A percentile compares a stretch with the other conserved stretches of the same genome.
Conservation (phyloP, 2,888 invertebrate genomes). For the Aquatica leii region DNA sequence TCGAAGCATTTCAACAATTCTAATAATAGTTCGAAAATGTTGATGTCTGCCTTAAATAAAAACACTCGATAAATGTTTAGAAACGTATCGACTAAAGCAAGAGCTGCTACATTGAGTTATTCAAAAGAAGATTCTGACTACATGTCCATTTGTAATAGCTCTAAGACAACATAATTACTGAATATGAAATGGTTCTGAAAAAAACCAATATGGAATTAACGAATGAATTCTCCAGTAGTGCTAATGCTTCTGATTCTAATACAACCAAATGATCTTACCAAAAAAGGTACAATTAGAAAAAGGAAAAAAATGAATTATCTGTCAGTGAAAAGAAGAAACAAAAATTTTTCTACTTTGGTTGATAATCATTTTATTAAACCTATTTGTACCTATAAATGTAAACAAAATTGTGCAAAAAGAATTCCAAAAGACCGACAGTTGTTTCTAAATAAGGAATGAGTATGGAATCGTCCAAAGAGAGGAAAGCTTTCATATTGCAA, state of each 20-base stretch:
- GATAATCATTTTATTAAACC: conserved; percentile 1
- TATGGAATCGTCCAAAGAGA: conserved; percentile 1
- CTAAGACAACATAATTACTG: background rate
- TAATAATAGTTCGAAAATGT: conserved; percentile 1
- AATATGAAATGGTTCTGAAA: background rate
- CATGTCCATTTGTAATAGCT: background rate
- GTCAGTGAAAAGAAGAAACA: no score
- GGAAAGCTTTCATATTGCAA: conserved; percentile 9
- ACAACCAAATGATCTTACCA: conserved; percentile 2
- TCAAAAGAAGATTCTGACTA: background rate
- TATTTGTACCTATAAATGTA: background rate
- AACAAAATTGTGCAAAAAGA: background rate
- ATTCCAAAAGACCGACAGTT: conserved; percentile 7
- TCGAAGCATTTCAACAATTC: conserved; percentile 2
- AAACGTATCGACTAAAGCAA: no score
- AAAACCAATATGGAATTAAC: background rate
- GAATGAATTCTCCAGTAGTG: background rate
- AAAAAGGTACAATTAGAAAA: background rate
- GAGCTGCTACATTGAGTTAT: background rate
- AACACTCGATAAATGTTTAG: background rate
- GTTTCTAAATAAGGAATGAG: conserved; percentile 10
- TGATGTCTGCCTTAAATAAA: conserved; percentile 6
- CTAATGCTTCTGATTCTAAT: conserved; percentile 3
- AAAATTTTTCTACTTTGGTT: no score
- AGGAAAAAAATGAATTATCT: no score